Evolutionary conservation across 35 echinoderm and acorn worm genomes (phyloP), one percentile per base, ranked within the genome.

Genomic region (Strongylocentrotus purpuratus): DNA sequence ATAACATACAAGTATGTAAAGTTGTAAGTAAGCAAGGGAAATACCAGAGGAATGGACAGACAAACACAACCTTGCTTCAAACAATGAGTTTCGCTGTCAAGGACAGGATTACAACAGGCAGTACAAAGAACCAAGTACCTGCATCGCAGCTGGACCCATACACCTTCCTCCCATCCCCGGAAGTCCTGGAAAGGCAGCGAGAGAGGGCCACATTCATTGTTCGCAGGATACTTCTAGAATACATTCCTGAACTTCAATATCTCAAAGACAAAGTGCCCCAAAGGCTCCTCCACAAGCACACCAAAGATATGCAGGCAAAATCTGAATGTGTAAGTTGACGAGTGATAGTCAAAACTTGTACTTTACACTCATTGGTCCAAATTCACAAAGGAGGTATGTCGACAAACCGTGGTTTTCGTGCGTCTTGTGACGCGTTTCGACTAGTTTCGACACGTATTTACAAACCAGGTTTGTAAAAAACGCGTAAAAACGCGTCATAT

Each of bases 271-370:
- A 88, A 46, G 45, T 88, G 10, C 87, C 86, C 87, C 45, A 18
- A 33, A 88, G 87, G 22, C 31, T 88, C 33, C 87, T 88, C 22
- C 87, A 88, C 31, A 4, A 33, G 32, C 32, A 88, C 45, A 88
- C 87, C 45, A 88, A 33, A 41, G 87, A 41, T 15, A 88, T 41
- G 87, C 32, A 88, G 32, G 86, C 32, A 46, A 88, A 88, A 88
- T 88, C 86, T 88, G 32, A 88, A 88, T 88, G 86, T 88, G 86
- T 88, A 31, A 88, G 91, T 95, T 50, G 93, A 94, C 9, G 8
- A 10, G 13, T 8, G 48, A 52, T 52, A 7, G 13, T 52, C 13
- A 52, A 52, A 52, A 52, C 13, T 52, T 52, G 48, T 10, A 41
- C 35, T 41, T 41, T 41, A 41, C 35, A 41, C 35, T 41, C 35